phyloP scores from a whole-genome alignment of 2,888 invertebrate genomes.

The Scaptomyza flava region DNA sequence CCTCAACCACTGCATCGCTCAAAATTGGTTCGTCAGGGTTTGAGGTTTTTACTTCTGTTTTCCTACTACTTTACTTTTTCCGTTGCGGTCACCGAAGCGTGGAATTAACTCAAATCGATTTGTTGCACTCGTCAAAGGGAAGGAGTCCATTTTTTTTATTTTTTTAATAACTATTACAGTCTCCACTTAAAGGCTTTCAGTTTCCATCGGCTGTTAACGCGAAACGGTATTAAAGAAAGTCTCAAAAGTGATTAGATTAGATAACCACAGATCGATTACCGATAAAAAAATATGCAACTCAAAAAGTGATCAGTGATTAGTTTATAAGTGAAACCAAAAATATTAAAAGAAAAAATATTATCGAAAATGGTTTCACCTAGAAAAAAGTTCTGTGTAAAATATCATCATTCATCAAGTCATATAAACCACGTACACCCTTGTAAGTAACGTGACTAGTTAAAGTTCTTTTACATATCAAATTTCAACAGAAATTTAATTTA shows the following conservation, averaged over 20 bases:
- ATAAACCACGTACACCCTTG: too few relatives aligned
- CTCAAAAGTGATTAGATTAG: slow-evolving; percentile 13
- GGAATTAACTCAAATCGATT: slow-evolving; percentile 64
- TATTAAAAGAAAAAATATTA: too few relatives aligned
- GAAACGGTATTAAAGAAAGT: neutral
- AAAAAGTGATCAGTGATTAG: neutral
- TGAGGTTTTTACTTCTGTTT: slow-evolving; percentile 19
- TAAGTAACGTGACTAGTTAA: too few relatives aligned
- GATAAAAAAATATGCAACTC: neutral
- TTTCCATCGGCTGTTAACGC: slow-evolving; percentile 3
- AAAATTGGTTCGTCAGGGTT: slow-evolving; percentile 13
- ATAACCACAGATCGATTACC: neutral
- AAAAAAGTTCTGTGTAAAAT: too few relatives aligned
- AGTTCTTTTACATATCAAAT: too few relatives aligned
- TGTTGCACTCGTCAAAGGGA: slow-evolving; percentile 42
- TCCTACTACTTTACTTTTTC: slow-evolving; percentile 4
- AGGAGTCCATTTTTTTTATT: neutral
- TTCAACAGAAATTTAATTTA: too few relatives aligned
- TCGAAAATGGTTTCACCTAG: too few relatives aligned
- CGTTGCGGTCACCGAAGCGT: slow-evolving; percentile 55
- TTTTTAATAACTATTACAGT: slow-evolving; percentile 4
- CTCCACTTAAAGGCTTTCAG: slow-evolving; percentile 26
- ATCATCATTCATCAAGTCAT: too few relatives aligned
- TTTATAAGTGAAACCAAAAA: neutral
- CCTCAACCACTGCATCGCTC: slow-evolving; percentile 15